These are phyloP conservation scores for Microtus pennsylvanicus DNA, from an alignment of 2,113 vertebrate genomes.

Conservation along the genomic window DNA sequence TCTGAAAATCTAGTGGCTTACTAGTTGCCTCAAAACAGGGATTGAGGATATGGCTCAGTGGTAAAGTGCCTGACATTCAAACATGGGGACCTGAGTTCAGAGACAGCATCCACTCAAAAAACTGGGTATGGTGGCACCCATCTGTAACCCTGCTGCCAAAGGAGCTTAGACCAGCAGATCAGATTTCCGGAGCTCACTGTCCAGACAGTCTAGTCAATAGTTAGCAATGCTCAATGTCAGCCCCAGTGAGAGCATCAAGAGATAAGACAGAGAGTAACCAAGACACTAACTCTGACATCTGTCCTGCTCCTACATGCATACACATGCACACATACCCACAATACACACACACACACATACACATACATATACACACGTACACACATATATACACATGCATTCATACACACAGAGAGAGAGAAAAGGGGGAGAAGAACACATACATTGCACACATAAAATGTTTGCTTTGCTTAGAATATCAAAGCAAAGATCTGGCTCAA, in stretches of 20 bases:
- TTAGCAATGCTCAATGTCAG: neutral
- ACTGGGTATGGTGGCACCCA: too few species aligned
- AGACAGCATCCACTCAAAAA: too few species aligned
- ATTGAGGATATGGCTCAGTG: too few species aligned
- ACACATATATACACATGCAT: too few species aligned
- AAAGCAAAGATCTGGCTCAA: neutral
- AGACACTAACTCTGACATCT: neutral
- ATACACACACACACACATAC: too few species aligned
- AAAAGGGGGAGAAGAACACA: neutral
- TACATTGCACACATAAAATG: neutral
- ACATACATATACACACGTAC: neutral
- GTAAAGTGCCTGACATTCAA: neutral
- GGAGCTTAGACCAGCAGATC: neutral
- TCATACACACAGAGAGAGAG: neutral
- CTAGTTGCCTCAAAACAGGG: neutral
- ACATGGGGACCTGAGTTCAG: neutral
- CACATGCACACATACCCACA: neutral
- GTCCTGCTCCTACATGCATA: neutral
- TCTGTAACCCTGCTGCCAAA: neutral
- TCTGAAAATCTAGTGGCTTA: neutral
- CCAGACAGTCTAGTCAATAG: neutral
- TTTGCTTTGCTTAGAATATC: neutral
- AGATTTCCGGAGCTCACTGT: too few species aligned
- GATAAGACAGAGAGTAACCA: neutral
- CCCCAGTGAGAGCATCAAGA: neutral